These are phyloP conservation scores for Oncorhynchus tshawytscha DNA, from an alignment of 2,113 vertebrate genomes.

Conservation along the genomic window DNA sequence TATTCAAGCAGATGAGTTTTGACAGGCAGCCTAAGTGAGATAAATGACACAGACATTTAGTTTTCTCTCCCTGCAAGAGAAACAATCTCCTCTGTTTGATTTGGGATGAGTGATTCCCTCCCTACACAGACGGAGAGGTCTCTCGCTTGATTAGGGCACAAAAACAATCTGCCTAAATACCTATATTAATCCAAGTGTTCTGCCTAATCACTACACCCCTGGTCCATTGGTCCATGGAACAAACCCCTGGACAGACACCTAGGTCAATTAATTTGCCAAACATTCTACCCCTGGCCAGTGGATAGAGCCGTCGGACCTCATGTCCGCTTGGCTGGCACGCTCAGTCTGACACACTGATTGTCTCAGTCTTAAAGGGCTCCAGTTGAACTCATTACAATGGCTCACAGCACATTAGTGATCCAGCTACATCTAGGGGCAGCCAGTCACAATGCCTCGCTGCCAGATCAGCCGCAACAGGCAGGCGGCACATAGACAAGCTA, in stretches of 20 bases:
- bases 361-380: background rate
- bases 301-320: background rate
- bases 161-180: slow-evolving; percentile 11
- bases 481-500: slow-evolving; percentile 2
- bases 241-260: background rate
- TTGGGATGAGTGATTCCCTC: background rate
- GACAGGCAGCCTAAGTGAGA: slow-evolving; percentile 59
- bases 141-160: too few relatives aligned
- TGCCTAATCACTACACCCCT: background rate
- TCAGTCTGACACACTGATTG: background rate
- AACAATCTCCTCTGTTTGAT: slow-evolving; percentile 26
- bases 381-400: slow-evolving; percentile 3
- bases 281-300: background rate
- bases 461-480: background rate
- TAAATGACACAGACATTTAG: slow-evolving; percentile 52
- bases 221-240: background rate
- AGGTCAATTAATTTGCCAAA: background rate
- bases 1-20: slow-evolving; percentile 31
- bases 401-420: background rate
- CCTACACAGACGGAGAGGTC: slow-evolving; percentile 25
- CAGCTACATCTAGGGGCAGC: background rate
- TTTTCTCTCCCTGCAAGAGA: slow-evolving; percentile 50
- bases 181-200: slow-evolving; percentile 8
- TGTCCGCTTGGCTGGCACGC: background rate
- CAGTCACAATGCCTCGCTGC: background rate